These are phyloP conservation scores for Incurvaria masculella DNA, from an alignment of 2,888 invertebrate genomes.

Conservation along the genomic window DNA sequence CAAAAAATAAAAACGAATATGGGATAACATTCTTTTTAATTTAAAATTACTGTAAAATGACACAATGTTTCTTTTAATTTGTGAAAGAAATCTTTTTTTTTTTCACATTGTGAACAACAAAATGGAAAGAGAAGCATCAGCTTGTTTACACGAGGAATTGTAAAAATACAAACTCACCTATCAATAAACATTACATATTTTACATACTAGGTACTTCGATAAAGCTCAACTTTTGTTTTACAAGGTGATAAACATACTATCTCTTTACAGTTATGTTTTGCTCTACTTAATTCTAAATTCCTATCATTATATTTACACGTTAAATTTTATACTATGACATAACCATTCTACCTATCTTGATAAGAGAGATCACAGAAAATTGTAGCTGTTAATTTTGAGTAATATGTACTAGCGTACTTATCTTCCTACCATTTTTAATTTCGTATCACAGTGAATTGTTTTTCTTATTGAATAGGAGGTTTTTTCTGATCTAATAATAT, in stretches of 20 bases:
- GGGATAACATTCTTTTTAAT: slow-evolving; percentile 44
- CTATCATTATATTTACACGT: slow-evolving; percentile 43
- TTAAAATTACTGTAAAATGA: slow-evolving; percentile 46
- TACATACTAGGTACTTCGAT: slow-evolving; percentile 51
- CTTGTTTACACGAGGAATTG: slow-evolving; percentile 20
- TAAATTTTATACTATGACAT: slow-evolving; percentile 40
- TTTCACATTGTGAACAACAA: slow-evolving; percentile 39
- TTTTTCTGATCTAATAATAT: too few relatives aligned
- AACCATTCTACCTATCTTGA: slow-evolving; percentile 42
- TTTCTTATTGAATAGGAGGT: slow-evolving; percentile 28
- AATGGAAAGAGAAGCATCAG: slow-evolving; percentile 26
- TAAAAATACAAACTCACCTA: slow-evolving; percentile 54
- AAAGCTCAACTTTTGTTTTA: slow-evolving; percentile 57
- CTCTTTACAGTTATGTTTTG: slow-evolving; percentile 51
- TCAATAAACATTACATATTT: slow-evolving; percentile 36
- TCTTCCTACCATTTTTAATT: slow-evolving; percentile 47
- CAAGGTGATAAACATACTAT: slow-evolving; percentile 51
- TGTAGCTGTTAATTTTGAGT: slow-evolving; percentile 58
- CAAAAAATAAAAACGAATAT: background rate
- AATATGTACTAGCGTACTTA: slow-evolving; percentile 44
- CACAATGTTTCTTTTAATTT: slow-evolving; percentile 35
- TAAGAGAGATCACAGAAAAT: slow-evolving; percentile 60
- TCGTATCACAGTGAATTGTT: slow-evolving; percentile 48
- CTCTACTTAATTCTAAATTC: slow-evolving; percentile 24
- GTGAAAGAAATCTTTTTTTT: slow-evolving; percentile 28